These are phyloP conservation scores for Coboldia fuscipes DNA, from an alignment of 1,140 invertebrate species.

Conservation along the genomic window DNA sequence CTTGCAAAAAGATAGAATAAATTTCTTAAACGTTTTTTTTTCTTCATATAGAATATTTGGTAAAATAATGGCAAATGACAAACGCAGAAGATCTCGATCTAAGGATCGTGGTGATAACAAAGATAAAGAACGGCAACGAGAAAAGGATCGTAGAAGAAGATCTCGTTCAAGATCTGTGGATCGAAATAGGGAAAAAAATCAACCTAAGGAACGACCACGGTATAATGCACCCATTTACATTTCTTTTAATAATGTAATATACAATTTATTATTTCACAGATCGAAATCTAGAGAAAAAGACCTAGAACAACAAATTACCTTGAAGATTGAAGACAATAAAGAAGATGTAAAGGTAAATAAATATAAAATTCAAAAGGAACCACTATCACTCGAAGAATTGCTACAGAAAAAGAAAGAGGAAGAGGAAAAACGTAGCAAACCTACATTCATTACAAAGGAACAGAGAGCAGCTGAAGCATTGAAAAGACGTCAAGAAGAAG, in stretches of 20 bases:
- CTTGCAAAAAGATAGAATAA: too few relatives aligned
- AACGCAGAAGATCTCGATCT: constrained; percentile 27
- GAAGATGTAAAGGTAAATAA: constrained; percentile 22
- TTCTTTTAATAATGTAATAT: too few relatives aligned
- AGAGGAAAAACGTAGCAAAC: constrained; percentile 80
- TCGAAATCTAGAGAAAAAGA: constrained; percentile 14
- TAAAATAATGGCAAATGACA: constrained; percentile 24
- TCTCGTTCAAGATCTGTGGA: constrained; percentile 4
- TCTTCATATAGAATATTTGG: too few relatives aligned
- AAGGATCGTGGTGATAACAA: constrained; percentile 19
- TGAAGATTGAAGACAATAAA: constrained; percentile 21
- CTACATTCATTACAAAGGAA: constrained; percentile 93
- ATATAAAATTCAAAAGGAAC: constrained; percentile 30
- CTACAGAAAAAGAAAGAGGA: constrained; percentile 92
- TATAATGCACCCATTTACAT: constrained; percentile 17
- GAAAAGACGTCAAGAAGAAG: constrained; percentile 69
- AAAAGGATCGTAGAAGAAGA: constrained; percentile 18
- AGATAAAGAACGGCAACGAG: constrained; percentile 5
- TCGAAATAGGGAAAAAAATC: constrained; percentile 8
- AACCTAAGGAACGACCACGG: constrained; percentile 14
- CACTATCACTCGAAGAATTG: constrained; percentile 88
- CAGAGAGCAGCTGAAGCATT: constrained; percentile 79
- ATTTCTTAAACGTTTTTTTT: too few relatives aligned
- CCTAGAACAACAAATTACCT: not conserved
- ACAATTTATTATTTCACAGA: constrained; percentile 20